Base-by-base conservation (phyloP, 2,888 invertebrate species). In the Eupithecia insigniata region DNA sequence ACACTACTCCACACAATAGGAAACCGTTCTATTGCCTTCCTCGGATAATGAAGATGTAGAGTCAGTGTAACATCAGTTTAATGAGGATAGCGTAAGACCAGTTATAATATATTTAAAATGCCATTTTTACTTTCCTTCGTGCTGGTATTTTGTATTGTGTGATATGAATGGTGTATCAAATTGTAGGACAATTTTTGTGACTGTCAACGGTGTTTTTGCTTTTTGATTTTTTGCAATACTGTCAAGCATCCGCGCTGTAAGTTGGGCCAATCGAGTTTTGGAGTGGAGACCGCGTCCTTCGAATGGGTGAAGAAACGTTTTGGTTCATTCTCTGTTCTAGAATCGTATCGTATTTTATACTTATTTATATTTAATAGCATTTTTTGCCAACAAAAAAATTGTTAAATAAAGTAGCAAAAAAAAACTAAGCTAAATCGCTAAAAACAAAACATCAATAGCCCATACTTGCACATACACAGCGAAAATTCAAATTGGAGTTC, bases 1-100 rank as follows among this genome's bases (percentile, higher is more conserved):
- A 91, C 91, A 92, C 90, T 92, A 91, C 92, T 91, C 90, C 87
- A 90, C 82, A 89, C 91, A 89, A 90, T 90, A 89, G 89, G 89
- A 90, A 60, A 8, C 60, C 80, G 87, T 82, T 87, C 86, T 87
- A 87, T 85, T 84, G 84, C 82, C 82, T 82, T 81, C 81, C 83
- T 82, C 79, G 65, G 73, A 69, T 79, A 78, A 78, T 77, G 66
- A 67, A 69, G 76, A 78, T 79, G 69, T 71, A 71, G 73, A 74
- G 66, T 69, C 72, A 61, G 74, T 67, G 60, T 71, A 69, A 69
- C 65, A 72, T 43, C 55, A 66, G 30, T 76, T 70, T 76, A 76
- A 76, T 76, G 75, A 69, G 67, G 14, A 34, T 36, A 36, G 36
- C 64, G 64, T 64, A 64, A 62, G 51, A 55, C 26, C 32, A 62